phyloP scores from a whole-genome alignment of 2,797 vertebrate species.

The Poeciliopsis turneri region DNA sequence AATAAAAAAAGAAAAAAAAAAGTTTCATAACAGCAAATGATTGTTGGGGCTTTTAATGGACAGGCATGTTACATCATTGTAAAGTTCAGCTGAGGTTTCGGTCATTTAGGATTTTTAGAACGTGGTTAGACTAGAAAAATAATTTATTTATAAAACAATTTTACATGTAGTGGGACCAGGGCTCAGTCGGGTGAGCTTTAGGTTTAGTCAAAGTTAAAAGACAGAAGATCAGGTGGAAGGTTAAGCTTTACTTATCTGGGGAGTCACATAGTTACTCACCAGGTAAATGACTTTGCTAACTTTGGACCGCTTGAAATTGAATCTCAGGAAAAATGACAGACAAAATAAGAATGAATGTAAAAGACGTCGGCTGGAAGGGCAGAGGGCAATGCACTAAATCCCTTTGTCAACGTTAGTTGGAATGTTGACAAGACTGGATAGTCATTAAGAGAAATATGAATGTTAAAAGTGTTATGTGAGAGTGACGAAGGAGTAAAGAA shows the following conservation, averaged over 20 bases:
- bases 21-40: slow-evolving; percentile 10
- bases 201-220: neutral
- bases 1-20: slow-evolving; percentile 12
- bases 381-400: neutral
- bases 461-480: neutral
- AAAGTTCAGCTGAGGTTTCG: slow-evolving; percentile 5
- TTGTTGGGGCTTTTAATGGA: slow-evolving; percentile 16
- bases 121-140: neutral
- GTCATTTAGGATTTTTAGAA: neutral
- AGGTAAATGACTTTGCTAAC: neutral
- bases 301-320: neutral
- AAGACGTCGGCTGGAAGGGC: neutral
- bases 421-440: neutral
- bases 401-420: neutral
- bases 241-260: neutral
- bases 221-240: neutral
- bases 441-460: neutral
- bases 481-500: neutral
- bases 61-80: slow-evolving; percentile 9
- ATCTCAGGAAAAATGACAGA: neutral
- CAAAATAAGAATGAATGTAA: neutral
- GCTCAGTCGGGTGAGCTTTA: neutral
- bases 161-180: neutral
- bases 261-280: neutral
- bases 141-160: neutral